A percentile compares a stretch with the other conserved stretches of the same genome.
phyloP scores from a whole-genome alignment of 2,888 invertebrate species.

The Tanypteryx hageni region DNA sequence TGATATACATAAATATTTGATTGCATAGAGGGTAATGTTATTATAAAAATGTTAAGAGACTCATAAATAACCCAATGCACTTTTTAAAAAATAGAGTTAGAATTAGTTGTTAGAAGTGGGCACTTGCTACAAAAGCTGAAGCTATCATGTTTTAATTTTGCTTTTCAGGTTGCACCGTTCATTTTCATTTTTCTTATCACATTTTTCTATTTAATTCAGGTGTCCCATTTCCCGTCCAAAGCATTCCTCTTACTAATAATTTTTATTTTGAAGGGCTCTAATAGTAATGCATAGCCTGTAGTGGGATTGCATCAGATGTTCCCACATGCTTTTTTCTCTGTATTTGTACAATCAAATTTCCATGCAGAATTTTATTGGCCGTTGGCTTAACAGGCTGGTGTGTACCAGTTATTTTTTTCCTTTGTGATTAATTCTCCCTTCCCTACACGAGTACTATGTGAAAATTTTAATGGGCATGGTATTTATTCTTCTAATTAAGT shows the following conservation, averaged over 20 bases:
- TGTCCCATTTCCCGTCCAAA: constrained; percentile 55
- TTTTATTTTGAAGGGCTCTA: constrained; percentile 63
- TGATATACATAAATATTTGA: constrained; percentile 34
- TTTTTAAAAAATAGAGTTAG: constrained; percentile 42
- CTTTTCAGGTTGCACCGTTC: constrained; percentile 63
- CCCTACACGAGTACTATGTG: constrained; percentile 42
- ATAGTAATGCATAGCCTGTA: constrained; percentile 62
- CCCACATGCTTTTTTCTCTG: constrained; percentile 54
- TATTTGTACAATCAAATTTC: constrained; percentile 52
- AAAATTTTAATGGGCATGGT: constrained; percentile 49
- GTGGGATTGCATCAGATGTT: constrained; percentile 42
- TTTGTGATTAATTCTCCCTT: constrained; percentile 52
- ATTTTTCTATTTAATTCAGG: constrained; percentile 62
- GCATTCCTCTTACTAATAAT: constrained; percentile 53
- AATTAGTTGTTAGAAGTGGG: constrained; percentile 55
- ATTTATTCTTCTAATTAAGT: constrained; percentile 16
- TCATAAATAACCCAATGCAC: constrained; percentile 54
- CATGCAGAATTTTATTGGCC: constrained; percentile 49
- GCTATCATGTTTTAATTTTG: constrained; percentile 62
- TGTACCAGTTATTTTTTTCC: constrained; percentile 46
- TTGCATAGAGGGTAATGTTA: constrained; percentile 37
- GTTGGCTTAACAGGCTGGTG: constrained; percentile 57
- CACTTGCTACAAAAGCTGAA: constrained; percentile 61
- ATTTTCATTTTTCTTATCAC: constrained; percentile 59
- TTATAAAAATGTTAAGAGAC: constrained; percentile 30